Conservation (phyloP, 2,113 vertebrate species). For the Lagopus muta region DNA sequence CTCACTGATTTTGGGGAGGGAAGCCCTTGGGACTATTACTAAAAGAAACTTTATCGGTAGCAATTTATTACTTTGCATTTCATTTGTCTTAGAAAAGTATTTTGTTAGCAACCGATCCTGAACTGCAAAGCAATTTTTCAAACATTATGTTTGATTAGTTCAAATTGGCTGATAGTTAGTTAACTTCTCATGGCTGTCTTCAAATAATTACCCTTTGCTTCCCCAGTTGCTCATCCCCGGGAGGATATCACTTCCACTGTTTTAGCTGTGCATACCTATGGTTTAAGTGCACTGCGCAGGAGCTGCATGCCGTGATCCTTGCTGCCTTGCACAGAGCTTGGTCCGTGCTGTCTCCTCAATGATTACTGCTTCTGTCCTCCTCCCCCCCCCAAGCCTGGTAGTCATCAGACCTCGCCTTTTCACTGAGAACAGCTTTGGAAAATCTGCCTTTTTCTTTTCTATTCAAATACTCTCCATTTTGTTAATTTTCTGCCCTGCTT, state of each 20-base stretch:
- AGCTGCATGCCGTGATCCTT: rapidly evolving
- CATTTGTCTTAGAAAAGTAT: constrained; percentile 6
- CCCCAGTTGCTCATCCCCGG: background rate
- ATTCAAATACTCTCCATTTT: background rate
- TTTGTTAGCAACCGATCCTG: background rate
- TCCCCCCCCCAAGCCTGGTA: background rate
- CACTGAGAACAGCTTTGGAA: background rate
- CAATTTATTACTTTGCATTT: constrained; percentile 27
- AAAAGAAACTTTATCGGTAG: background rate
- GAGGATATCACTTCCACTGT: background rate
- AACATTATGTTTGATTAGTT: background rate
- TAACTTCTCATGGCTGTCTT: background rate
- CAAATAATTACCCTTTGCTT: background rate
- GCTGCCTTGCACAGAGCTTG: background rate
- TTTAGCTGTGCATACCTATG: background rate
- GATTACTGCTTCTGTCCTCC: background rate
- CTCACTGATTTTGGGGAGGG: background rate
- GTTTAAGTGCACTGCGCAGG: background rate
- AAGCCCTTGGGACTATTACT: background rate
- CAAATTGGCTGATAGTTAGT: background rate
- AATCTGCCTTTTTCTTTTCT: background rate
- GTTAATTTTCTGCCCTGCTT: background rate
- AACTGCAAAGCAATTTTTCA: background rate
- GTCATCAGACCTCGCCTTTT: background rate
- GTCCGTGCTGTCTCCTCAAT: rapidly evolving